These are phyloP conservation scores for Hylaeus volcanicus DNA, from an alignment of 1,140 invertebrate species.

Conservation along the genomic window DNA sequence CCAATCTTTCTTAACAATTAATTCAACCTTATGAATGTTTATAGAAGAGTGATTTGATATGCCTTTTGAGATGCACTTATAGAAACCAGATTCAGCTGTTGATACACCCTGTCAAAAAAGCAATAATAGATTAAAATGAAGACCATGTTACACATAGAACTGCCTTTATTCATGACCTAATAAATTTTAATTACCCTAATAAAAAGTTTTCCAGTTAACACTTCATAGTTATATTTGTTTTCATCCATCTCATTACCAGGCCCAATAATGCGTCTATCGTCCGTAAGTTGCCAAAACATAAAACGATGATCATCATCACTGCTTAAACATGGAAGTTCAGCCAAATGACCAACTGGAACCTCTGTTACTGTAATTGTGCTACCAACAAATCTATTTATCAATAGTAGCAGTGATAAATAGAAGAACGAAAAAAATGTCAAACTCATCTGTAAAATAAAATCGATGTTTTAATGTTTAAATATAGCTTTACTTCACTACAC, in stretches of 20 bases:
- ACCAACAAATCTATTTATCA: constrained; percentile 46
- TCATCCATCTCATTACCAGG: constrained; percentile 83
- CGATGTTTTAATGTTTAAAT: no score
- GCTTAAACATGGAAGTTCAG: constrained; percentile 83
- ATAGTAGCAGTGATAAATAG: constrained; percentile 57
- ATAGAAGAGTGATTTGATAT: constrained; percentile 79
- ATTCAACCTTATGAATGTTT: constrained; percentile 82
- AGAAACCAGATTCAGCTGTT: constrained; percentile 83
- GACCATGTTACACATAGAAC: constrained; percentile 6
- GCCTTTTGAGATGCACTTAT: constrained; percentile 84
- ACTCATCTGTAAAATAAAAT: constrained; percentile 68
- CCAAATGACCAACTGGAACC: constrained; percentile 82
- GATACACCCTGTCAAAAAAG: constrained; percentile 82
- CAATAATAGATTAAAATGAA: constrained; percentile 13
- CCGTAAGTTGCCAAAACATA: constrained; percentile 85
- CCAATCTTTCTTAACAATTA: constrained; percentile 82
- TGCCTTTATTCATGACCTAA: neutral
- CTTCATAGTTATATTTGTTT: constrained; percentile 86
- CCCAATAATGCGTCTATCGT: constrained; percentile 82
- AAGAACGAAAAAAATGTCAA: constrained; percentile 58
- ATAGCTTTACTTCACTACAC: neutral
- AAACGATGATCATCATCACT: constrained; percentile 85
- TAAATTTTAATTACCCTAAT: constrained; percentile 82
- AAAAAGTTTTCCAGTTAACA: constrained; percentile 84
- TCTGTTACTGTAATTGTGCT: constrained; percentile 77